Conservation (phyloP, 2,797 vertebrate genomes). For the Dryobates pubescens region DNA sequence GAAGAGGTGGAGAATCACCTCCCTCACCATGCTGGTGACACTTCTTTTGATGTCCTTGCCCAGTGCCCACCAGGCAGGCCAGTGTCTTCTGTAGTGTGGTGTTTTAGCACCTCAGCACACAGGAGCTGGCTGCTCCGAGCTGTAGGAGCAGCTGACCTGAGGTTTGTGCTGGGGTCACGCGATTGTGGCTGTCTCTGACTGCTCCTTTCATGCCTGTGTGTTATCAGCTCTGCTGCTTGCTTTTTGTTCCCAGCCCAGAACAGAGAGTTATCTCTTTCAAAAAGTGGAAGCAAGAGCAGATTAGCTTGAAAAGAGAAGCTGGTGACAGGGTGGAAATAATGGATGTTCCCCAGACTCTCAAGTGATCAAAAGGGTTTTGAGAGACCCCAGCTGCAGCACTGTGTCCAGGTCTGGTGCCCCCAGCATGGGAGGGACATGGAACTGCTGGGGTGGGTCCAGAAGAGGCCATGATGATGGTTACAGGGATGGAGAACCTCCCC, state of each 20-base stretch:
- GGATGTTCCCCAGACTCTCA: neutral
- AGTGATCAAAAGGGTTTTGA: neutral
- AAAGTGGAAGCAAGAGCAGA: neutral
- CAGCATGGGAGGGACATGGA: too few species aligned
- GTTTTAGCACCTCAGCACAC: neutral
- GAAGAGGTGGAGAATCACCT: too few species aligned
- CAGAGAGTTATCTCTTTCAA: rapidly evolving
- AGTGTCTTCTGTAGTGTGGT: rapidly evolving
- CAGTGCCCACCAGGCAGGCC: neutral
- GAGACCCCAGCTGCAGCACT: neutral
- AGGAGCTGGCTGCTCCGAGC: neutral
- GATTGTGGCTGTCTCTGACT: rapidly evolving
- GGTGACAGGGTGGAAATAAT: neutral
- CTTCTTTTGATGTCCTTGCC: too few species aligned
- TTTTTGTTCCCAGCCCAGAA: neutral
- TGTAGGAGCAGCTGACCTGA: neutral
- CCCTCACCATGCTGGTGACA: too few species aligned
- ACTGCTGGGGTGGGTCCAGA: too few species aligned
- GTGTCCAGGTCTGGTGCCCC: too few species aligned
- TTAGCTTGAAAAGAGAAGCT: neutral
- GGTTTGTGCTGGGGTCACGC: neutral
- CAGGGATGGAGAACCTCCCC: too few species aligned
- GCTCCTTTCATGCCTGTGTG: rapidly evolving
- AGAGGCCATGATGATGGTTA: too few species aligned
- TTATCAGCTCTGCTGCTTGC: neutral